These are phyloP conservation scores for Thryonomys swinderianus DNA, from an alignment of 2,113 vertebrate genomes.

Conservation along the genomic window DNA sequence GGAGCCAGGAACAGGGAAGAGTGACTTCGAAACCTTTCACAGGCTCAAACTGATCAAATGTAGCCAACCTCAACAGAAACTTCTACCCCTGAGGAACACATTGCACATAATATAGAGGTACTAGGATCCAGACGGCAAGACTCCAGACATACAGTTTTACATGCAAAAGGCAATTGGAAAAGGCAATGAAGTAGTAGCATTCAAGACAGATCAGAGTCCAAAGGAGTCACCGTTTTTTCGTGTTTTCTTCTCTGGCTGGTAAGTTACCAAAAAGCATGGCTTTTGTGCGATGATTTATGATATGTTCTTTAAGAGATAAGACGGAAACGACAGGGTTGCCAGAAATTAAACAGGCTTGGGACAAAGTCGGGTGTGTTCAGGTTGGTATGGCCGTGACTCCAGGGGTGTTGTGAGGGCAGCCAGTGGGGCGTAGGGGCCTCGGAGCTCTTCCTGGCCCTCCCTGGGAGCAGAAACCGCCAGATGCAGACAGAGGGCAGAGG, in stretches of 20 bases:
- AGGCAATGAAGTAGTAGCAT: neutral
- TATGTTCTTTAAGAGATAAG: constrained; percentile 49
- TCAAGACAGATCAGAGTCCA: constrained; percentile 34
- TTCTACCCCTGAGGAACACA: constrained; percentile 78
- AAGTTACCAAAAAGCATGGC: neutral
- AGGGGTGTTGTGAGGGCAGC: neutral
- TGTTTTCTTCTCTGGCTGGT: constrained; percentile 29
- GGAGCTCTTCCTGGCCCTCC: neutral
- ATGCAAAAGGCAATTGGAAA: constrained; percentile 58
- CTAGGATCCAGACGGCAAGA: constrained; percentile 55
- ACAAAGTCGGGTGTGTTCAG: no score
- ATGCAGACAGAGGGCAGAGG: neutral
- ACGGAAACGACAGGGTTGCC: neutral
- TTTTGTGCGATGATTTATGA: constrained; percentile 50
- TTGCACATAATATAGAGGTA: constrained; percentile 80
- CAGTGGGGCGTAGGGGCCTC: neutral
- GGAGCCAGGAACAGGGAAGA: neutral
- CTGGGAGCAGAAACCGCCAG: neutral
- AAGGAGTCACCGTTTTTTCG: neutral
- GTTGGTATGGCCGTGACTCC: neutral
- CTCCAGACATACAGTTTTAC: constrained; percentile 47
- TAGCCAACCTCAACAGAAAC: constrained; percentile 43
- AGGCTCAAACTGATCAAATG: constrained; percentile 45
- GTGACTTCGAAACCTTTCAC: constrained; percentile 27
- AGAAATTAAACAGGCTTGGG: neutral